phyloP scores from a whole-genome alignment of 2,888 invertebrate genomes.

The Scrobipalpa costella region DNA sequence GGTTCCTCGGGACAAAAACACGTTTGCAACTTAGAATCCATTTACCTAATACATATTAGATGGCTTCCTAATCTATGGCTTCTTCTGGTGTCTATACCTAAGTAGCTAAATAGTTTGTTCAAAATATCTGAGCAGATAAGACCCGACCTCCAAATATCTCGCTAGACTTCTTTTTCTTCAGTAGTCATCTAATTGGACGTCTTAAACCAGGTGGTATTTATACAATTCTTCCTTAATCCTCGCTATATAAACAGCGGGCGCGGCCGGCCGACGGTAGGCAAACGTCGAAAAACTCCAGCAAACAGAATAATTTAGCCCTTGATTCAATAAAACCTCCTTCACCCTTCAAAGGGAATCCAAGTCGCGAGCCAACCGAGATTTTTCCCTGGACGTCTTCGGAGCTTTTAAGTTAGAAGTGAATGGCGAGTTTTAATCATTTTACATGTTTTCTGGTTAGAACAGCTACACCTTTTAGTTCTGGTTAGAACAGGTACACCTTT shows the following conservation, averaged over 20 bases:
- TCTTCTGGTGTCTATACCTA: too few species aligned
- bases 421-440: slow-evolving; percentile 17
- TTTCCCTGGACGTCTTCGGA: slow-evolving; percentile 55
- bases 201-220: slow-evolving; percentile 31
- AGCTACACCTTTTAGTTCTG: too few species aligned
- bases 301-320: slow-evolving; percentile 74
- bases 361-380: slow-evolving; percentile 54
- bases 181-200: neutral
- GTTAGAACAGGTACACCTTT: too few species aligned
- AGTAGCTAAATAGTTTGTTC: neutral
- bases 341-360: slow-evolving; percentile 62
- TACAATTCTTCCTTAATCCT: slow-evolving; percentile 29
- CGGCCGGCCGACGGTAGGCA: slow-evolving; percentile 37
- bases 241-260: slow-evolving; percentile 43
- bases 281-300: slow-evolving; percentile 67
- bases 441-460: too few species aligned
- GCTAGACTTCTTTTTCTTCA: neutral
- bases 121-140: neutral
- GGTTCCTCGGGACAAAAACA: slow-evolving; percentile 9
- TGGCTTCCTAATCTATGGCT: neutral
- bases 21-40: neutral
- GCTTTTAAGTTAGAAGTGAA: slow-evolving; percentile 35
- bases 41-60: slow-evolving; percentile 7
- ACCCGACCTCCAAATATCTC: neutral
- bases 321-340: slow-evolving; percentile 59